Percentiles rank a stretch among this genome's conserved stretches.
Conservation (phyloP, 2,797 vertebrate genomes). For the Pseudomugil tenellus region DNA sequence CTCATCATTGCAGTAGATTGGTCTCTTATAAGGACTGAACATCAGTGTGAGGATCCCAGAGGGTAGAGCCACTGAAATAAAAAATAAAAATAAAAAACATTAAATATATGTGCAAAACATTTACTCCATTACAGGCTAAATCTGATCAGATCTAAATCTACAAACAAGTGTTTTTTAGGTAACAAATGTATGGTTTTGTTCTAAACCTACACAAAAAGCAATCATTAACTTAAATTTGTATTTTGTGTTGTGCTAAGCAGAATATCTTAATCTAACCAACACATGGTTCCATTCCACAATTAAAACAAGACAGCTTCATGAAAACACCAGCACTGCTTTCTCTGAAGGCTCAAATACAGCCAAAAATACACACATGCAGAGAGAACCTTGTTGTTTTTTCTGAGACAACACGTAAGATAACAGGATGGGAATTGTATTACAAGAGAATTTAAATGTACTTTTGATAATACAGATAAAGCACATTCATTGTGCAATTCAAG, state of each 20-base stretch:
- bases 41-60: conserved; percentile 88
- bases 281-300: neutral
- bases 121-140: neutral
- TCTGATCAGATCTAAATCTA: neutral
- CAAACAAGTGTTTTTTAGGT: too few species aligned
- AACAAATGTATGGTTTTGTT: neutral
- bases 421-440: neutral
- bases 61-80: conserved; percentile 85
- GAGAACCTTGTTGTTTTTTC: neutral
- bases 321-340: neutral
- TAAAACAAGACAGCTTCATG: neutral
- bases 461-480: neutral
- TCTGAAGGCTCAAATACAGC: neutral
- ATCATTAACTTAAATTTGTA: too few species aligned
- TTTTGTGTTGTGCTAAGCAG: neutral
- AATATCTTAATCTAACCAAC: neutral
- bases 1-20: conserved; percentile 90
- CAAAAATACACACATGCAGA: neutral
- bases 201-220: too few species aligned
- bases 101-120: neutral
- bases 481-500: neutral
- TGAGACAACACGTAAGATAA: neutral
- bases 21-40: conserved; percentile 88
- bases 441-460: neutral
- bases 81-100: neutral